Conservation (phyloP, 2,797 vertebrate species). For the Phaenicophaeus curvirostris region DNA sequence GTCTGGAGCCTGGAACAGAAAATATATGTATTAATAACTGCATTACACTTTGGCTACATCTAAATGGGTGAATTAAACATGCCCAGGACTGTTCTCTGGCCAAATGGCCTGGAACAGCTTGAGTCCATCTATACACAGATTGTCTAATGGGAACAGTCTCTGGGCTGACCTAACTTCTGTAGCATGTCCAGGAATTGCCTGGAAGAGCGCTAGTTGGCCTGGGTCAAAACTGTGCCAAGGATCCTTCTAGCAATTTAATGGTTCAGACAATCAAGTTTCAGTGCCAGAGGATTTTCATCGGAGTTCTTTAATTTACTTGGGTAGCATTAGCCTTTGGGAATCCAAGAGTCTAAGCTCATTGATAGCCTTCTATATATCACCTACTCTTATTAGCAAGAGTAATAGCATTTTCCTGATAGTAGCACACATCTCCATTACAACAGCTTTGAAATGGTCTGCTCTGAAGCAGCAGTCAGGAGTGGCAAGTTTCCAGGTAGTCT, state of each 20-base stretch:
- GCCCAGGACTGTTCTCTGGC: not conserved
- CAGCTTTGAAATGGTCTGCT: constrained; percentile 1
- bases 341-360: constrained; percentile 33
- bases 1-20: not conserved
- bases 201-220: not conserved
- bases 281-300: constrained; percentile 44
- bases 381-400: constrained; percentile 45
- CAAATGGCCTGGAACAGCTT: not conserved
- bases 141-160: not conserved
- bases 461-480: constrained; percentile 8
- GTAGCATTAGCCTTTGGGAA: constrained; percentile 34
- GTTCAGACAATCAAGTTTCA: constrained; percentile 20
- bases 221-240: constrained; percentile 31
- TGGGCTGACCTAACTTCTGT: not conserved
- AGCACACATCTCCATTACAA: not conserved
- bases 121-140: not conserved
- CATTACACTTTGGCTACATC: not conserved
- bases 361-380: constrained; percentile 49
- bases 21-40: not conserved
- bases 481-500: constrained; percentile 45
- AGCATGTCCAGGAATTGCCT: constrained; percentile 12
- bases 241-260: constrained; percentile 41
- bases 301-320: constrained; percentile 52
- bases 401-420: constrained; percentile 36
- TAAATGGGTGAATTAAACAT: not conserved